Percentiles rank a stretch among this genome's conserved stretches.
Conservation (phyloP, 2,113 vertebrate genomes). For the Lophotis ruficrista region DNA sequence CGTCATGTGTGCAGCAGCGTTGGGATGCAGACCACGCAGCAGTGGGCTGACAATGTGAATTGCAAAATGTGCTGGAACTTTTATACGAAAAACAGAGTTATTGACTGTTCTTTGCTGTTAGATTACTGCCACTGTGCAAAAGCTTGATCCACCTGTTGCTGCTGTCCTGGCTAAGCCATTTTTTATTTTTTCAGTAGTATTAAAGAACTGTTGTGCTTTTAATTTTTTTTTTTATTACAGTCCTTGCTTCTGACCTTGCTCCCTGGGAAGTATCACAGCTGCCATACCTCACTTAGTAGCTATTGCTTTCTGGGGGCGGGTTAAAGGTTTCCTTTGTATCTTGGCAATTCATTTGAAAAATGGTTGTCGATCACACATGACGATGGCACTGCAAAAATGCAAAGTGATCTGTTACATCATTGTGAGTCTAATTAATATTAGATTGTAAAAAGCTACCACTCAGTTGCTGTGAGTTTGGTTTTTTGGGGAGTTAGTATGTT, state of each 20-base stretch:
- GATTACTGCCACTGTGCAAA: not conserved
- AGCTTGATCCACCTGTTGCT: not conserved
- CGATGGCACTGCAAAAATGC: not conserved
- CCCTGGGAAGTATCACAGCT: not conserved
- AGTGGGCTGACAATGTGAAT: not conserved
- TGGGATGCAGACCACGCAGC: not conserved
- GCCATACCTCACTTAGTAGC: not conserved
- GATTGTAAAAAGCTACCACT: not conserved
- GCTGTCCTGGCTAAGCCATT: not conserved
- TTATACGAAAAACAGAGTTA: not conserved
- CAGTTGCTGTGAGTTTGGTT: not conserved
- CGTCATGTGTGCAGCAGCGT: not conserved
- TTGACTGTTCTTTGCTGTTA: not conserved
- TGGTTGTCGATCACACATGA: not conserved
- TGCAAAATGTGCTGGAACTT: not conserved
- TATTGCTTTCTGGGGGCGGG: not conserved
- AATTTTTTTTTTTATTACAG: not conserved
- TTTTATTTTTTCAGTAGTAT: not conserved
- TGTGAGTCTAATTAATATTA: not conserved
- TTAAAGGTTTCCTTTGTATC: not conserved
- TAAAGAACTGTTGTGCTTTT: not conserved
- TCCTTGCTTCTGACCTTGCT: not conserved
- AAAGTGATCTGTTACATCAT: not conserved
- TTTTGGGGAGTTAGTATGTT: not conserved
- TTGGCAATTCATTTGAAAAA: not conserved